Conservation (phyloP, 2,797 vertebrate species). For the Cuculus canorus region DNA sequence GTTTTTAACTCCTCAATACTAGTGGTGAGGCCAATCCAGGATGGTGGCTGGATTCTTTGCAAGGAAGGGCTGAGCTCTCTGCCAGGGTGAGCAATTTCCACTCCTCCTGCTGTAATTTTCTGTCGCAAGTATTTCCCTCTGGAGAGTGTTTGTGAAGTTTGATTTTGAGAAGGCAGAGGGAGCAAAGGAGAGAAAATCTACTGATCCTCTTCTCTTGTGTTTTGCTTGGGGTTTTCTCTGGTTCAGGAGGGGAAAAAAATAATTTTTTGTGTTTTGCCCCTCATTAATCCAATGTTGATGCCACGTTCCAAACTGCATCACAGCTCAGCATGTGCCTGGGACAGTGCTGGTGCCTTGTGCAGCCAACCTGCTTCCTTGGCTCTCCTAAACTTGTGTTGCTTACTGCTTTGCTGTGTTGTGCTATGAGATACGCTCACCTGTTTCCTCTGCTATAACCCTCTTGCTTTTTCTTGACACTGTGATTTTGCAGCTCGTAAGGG, state of each 20-base stretch:
- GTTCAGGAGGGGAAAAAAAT: neutral
- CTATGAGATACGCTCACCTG: neutral
- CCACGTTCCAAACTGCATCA: neutral
- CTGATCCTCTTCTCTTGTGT: neutral
- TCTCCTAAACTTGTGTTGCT: neutral
- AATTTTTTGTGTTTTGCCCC: neutral
- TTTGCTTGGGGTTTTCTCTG: neutral
- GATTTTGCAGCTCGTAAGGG: neutral
- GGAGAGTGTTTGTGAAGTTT: neutral
- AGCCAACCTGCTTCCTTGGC: neutral
- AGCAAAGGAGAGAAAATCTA: neutral
- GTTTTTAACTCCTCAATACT: neutral
- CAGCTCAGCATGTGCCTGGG: neutral
- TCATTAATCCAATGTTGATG: neutral
- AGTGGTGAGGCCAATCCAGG: neutral
- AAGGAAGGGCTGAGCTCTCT: neutral
- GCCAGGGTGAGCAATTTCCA: neutral
- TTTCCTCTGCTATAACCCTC: neutral
- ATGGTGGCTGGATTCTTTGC: neutral
- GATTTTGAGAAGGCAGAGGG: neutral
- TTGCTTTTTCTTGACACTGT: neutral
- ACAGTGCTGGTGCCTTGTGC: neutral
- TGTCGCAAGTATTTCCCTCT: neutral
- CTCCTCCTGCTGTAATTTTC: neutral
- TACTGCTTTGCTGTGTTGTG: neutral